These are phyloP conservation scores for Acanthosepion lycidas DNA, from an alignment of 2,888 invertebrate genomes.

Conservation along the genomic window DNA sequence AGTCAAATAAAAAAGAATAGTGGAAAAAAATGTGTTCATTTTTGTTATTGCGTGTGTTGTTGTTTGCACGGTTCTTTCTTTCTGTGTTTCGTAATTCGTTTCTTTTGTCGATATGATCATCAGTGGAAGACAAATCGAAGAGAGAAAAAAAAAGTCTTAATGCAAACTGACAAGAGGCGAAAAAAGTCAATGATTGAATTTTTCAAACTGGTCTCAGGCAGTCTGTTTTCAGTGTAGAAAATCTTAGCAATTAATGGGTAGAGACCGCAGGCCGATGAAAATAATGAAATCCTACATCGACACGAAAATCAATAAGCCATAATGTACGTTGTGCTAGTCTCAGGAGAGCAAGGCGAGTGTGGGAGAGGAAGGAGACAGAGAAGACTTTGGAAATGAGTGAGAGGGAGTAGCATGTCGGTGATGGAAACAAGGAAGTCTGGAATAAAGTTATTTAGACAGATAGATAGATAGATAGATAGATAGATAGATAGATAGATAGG, in stretches of 20 bases:
- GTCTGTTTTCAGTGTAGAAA: not conserved
- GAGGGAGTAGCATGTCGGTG: too few species aligned
- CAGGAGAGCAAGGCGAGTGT: not conserved
- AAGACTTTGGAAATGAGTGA: too few species aligned
- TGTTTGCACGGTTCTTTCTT: not conserved
- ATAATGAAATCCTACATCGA: constrained; percentile 17
- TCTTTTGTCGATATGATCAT: not conserved
- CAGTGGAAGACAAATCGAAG: not conserved
- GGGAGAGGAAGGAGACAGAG: not conserved
- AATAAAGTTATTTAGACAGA: too few species aligned
- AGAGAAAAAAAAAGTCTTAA: not conserved
- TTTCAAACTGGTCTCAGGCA: constrained; percentile 15
- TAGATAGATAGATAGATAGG: too few species aligned
- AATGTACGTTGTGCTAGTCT: not conserved
- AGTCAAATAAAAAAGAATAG: not conserved
- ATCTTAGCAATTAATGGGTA: not conserved
- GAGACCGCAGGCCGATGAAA: constrained; percentile 22
- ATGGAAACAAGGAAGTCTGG: too few species aligned
- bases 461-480: too few species aligned
- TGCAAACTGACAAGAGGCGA: not conserved
- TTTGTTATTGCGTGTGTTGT: not conserved
- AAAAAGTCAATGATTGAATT: constrained; percentile 33
- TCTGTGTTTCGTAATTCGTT: not conserved
- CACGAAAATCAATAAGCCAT: not conserved
- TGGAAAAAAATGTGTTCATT: not conserved